phyloP scores from a whole-genome alignment of 2,797 vertebrate genomes.

The Ptychadena robeensis region DNA sequence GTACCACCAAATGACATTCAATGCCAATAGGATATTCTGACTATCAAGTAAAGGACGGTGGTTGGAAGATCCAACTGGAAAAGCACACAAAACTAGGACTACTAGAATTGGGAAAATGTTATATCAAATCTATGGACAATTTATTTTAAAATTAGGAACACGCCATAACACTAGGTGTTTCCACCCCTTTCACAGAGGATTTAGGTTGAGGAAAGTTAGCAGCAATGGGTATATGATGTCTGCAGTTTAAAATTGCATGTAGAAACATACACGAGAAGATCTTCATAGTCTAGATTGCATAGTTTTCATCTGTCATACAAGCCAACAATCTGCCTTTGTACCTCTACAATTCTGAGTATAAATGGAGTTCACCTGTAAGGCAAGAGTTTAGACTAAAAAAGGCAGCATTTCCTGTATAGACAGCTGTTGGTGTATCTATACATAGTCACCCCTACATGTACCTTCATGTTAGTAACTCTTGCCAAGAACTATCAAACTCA shows the following conservation, averaged over 20 bases:
- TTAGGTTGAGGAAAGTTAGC: not conserved
- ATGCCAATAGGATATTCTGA: no score
- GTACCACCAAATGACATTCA: no score
- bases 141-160: not conserved
- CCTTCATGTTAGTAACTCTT: constrained; percentile 28
- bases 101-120: not conserved
- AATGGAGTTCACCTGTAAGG: not conserved
- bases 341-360: not conserved
- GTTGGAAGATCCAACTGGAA: no score
- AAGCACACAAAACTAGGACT: no score
- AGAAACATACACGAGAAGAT: not conserved
- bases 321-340: not conserved
- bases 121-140: not conserved
- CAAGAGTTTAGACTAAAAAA: not conserved
- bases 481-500: constrained; percentile 40
- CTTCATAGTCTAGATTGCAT: not conserved
- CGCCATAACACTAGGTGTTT: not conserved
- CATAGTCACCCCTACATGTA: not conserved
- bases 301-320: not conserved
- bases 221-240: not conserved
- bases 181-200: not conserved
- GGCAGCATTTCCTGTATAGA: not conserved
- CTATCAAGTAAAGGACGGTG: no score
- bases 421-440: not conserved
- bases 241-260: not conserved